These are phyloP conservation scores for Hydrochoerus hydrochaeris DNA, from an alignment of 2,113 vertebrate genomes.

Conservation along the genomic window DNA sequence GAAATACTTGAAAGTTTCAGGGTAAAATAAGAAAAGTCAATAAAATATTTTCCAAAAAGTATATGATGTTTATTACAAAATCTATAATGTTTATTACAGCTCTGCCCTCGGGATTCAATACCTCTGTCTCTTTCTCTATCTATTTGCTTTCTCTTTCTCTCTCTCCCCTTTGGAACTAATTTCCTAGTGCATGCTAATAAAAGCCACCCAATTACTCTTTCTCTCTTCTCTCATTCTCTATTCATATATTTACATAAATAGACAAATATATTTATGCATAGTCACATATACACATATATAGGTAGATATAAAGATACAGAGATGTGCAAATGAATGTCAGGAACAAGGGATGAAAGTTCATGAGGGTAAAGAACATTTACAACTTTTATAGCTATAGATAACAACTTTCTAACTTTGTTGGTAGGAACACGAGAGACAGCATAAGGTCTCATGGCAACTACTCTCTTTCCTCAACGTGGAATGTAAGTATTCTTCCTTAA, in stretches of 20 bases:
- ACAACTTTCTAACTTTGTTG: background rate
- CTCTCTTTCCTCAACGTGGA: background rate
- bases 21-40: background rate
- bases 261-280: background rate
- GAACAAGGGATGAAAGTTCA: background rate
- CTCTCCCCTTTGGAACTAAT: background rate
- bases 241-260: background rate
- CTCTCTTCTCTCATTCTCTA: background rate
- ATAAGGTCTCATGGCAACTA: background rate
- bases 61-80: background rate
- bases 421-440: background rate
- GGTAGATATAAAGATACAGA: background rate
- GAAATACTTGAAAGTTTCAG: background rate
- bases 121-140: background rate
- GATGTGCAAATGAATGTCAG: background rate
- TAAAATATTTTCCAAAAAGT: background rate
- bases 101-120: background rate
- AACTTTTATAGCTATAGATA: background rate
- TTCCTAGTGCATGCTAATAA: background rate
- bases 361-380: background rate
- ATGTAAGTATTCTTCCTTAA: background rate
- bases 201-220: background rate
- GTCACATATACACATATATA: background rate
- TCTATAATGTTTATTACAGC: background rate
- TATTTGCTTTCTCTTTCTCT: background rate